A percentile compares a stretch with the other conserved stretches of the same genome.
Evolutionary conservation across 2,113 vertebrate genomes (phyloP).

Genomic region (Nerophis ophidion): DNA sequence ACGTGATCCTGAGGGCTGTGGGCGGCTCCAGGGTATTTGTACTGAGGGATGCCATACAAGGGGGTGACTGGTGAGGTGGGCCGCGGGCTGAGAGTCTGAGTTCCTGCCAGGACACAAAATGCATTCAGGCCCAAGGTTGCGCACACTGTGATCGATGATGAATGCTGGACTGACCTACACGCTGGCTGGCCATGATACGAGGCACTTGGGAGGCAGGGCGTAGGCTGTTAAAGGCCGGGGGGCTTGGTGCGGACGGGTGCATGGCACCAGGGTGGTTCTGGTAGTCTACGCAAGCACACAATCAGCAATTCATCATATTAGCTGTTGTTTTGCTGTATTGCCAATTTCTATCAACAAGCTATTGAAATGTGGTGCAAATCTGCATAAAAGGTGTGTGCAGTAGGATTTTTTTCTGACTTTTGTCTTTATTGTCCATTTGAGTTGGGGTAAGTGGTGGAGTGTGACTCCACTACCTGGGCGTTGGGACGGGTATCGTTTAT

Average conservation of each 20-base stretch:
- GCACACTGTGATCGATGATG: neutral
- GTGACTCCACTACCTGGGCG: no score
- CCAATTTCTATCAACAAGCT: no score
- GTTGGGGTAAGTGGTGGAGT: no score
- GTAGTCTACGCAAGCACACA: constrained; percentile 74
- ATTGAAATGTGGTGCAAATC: no score
- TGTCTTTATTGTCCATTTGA: no score
- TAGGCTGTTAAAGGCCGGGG: constrained; percentile 82
- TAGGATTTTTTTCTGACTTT: no score
- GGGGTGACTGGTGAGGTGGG: constrained; percentile 77
- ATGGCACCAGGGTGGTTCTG: constrained; percentile 90
- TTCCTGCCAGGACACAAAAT: constrained; percentile 29
- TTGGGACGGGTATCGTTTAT: no score
- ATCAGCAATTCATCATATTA: neutral
- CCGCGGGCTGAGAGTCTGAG: constrained; percentile 85
- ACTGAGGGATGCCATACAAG: constrained; percentile 86
- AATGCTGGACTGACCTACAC: constrained; percentile 80
- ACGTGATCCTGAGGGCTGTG: constrained; percentile 92
- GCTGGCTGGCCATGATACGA: constrained; percentile 87
- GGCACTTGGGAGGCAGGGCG: constrained; percentile 87
- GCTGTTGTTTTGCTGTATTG: neutral
- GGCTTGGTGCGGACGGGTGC: constrained; percentile 86
- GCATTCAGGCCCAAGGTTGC: neutral
- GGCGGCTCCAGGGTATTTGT: constrained; percentile 89
- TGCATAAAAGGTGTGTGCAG: no score